A percentile compares a stretch with the other conserved stretches of the same genome.
These are phyloP conservation scores for Drosophila nikananu DNA, from an alignment of 1,140 invertebrate species.

Conservation along the genomic window DNA sequence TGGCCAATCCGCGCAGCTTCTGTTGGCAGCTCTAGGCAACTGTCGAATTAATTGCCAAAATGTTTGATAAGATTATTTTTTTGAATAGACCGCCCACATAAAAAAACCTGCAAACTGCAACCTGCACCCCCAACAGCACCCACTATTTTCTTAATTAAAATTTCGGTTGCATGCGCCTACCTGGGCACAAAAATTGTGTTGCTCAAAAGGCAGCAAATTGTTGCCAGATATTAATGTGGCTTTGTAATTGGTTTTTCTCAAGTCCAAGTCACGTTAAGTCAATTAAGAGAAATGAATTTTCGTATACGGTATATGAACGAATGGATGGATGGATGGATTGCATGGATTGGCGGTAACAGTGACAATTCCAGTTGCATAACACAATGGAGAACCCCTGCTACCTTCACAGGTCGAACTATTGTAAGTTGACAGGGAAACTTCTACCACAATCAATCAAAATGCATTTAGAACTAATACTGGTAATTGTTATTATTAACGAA, in stretches of 20 bases:
- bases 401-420: neutral
- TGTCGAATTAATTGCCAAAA: constrained; percentile 76
- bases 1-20: constrained; percentile 23
- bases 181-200: constrained; percentile 36
- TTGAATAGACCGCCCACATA: constrained; percentile 25
- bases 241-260: constrained; percentile 81
- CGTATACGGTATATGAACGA: constrained; percentile 28
- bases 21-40: constrained; percentile 7
- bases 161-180: constrained; percentile 58
- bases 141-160: constrained; percentile 70
- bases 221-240: constrained; percentile 81
- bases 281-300: constrained; percentile 82
- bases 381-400: neutral
- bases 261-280: constrained; percentile 81
- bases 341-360: constrained; percentile 17
- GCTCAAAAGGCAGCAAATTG: constrained; percentile 63
- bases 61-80: constrained; percentile 77
- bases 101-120: constrained; percentile 1
- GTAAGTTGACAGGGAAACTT: constrained; percentile 19
- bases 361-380: constrained; percentile 42
- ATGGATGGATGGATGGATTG: constrained; percentile 40
- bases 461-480: neutral
- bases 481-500: too few species aligned
- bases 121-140: constrained; percentile 27
- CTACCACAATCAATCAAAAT: constrained; percentile 1